Evolutionary conservation across 1,140 invertebrate genomes (phyloP).

Genomic region (Dreissena rostriformis): DNA sequence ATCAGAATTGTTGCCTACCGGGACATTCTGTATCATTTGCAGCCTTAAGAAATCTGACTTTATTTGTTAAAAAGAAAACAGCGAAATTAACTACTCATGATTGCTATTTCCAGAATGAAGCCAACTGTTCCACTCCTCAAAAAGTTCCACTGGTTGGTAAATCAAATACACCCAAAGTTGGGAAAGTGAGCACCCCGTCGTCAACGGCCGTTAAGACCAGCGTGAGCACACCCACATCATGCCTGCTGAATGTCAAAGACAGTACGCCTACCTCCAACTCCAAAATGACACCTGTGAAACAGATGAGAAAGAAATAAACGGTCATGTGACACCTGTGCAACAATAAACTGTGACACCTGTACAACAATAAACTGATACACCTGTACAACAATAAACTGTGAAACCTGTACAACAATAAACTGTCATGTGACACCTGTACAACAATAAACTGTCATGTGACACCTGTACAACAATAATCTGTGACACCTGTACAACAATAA

Average conservation of each 20-base stretch:
- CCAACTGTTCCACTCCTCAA: constrained; percentile 28
- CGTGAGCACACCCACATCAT: constrained; percentile 21
- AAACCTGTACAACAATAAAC: too few relatives aligned
- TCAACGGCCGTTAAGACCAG: not conserved
- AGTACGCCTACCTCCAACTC: constrained; percentile 15
- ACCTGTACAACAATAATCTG: not conserved
- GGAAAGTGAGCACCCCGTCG: not conserved
- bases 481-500: too few relatives aligned
- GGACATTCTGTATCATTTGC: not conserved
- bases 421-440: constrained; percentile 32
- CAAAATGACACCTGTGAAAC: constrained; percentile 22
- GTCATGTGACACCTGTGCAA: constrained; percentile 4
- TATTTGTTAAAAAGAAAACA: not conserved
- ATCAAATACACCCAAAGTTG: constrained; percentile 21
- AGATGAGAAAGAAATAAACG: constrained; percentile 13
- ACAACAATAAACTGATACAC: too few relatives aligned
- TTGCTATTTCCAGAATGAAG: constrained; percentile 24
- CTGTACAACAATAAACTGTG: constrained; percentile 5
- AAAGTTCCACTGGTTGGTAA: constrained; percentile 8
- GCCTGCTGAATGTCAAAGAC: not conserved
- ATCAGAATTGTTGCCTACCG: not conserved
- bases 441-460: too few relatives aligned
- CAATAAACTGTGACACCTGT: constrained; percentile 10
- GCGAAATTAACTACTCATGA: not conserved
- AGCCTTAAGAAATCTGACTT: not conserved